Percentiles rank a stretch among this genome's conserved stretches.
These are phyloP conservation scores for Riptortus pedestris DNA, from an alignment of 1,140 invertebrate species.

Conservation along the genomic window DNA sequence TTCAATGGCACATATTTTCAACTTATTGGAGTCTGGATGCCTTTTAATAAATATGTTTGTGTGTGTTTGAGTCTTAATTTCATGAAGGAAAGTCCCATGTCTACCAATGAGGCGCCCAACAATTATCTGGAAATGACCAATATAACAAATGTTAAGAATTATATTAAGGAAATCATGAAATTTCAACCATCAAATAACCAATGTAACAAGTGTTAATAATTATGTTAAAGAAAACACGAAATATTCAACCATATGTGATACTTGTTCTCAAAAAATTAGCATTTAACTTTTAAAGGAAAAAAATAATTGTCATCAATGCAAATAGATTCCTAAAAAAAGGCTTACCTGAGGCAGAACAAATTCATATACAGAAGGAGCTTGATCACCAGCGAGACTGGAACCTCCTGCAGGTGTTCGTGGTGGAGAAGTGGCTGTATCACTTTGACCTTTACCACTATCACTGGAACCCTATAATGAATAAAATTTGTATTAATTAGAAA, in stretches of 20 bases:
- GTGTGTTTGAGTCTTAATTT: constrained; percentile 64
- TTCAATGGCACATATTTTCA: constrained; percentile 74
- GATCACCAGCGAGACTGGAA: constrained; percentile 32
- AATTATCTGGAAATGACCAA: constrained; percentile 55
- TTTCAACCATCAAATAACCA: no score
- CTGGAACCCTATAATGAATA: constrained; percentile 49
- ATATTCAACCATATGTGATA: not conserved
- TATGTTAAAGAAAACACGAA: not conserved
- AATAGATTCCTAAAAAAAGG: no score
- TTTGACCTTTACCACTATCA: constrained; percentile 65
- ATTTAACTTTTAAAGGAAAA: no score
- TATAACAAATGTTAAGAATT: constrained; percentile 47
- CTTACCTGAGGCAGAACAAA: constrained; percentile 32
- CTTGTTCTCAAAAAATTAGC: no score
- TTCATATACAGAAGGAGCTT: constrained; percentile 29
- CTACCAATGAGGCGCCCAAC: constrained; percentile 82
- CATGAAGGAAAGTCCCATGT: constrained; percentile 67
- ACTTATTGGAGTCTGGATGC: constrained; percentile 55
- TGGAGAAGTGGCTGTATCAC: constrained; percentile 51
- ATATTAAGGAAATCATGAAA: not conserved
- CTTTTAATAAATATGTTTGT: constrained; percentile 66
- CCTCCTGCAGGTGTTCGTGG: constrained; percentile 36
- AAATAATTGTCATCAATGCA: no score
- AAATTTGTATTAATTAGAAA: constrained; percentile 25
- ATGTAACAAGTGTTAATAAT: no score